phyloP scores from a whole-genome alignment of 1,140 invertebrate species.

The Brachionus calyciflorus region DNA sequence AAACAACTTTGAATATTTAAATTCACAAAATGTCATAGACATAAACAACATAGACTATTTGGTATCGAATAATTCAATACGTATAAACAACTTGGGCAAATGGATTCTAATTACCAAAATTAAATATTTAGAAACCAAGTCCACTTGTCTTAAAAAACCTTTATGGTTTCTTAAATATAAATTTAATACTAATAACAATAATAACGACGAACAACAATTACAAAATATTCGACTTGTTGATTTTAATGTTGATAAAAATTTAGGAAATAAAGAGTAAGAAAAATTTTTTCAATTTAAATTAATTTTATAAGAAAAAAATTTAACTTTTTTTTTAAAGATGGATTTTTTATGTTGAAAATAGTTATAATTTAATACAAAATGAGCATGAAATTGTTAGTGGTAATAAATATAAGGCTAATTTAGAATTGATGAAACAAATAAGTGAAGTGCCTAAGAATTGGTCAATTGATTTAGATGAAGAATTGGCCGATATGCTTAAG shows the following conservation, averaged over 20 bases:
- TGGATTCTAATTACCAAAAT: constrained; percentile 44
- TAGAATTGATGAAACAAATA: constrained; percentile 52
- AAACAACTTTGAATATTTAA: constrained; percentile 39
- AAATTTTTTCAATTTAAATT: no score
- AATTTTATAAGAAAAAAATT: background rate
- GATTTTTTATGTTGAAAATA: constrained; percentile 1
- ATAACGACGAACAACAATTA: background rate
- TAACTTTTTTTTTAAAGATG: background rate
- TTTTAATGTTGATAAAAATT: background rate
- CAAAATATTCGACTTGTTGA: background rate
- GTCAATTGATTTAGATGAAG: constrained; percentile 57
- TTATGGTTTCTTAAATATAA: constrained; percentile 27
- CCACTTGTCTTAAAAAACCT: background rate
- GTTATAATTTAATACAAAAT: background rate
- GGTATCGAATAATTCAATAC: background rate
- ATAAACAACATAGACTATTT: constrained; percentile 15
- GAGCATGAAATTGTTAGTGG: background rate
- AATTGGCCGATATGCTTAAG: constrained; percentile 56
- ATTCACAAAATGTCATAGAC: constrained; percentile 29
- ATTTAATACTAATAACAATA: no score
- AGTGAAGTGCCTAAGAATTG: constrained; percentile 52
- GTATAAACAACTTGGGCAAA: constrained; percentile 11
- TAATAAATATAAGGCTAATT: constrained; percentile 49
- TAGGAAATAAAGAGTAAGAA: constrained; percentile 2
- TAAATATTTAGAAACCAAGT: background rate